Evolutionary conservation across 2,113 vertebrate species (phyloP).

Genomic region (Melanotaenia duboulayi): DNA sequence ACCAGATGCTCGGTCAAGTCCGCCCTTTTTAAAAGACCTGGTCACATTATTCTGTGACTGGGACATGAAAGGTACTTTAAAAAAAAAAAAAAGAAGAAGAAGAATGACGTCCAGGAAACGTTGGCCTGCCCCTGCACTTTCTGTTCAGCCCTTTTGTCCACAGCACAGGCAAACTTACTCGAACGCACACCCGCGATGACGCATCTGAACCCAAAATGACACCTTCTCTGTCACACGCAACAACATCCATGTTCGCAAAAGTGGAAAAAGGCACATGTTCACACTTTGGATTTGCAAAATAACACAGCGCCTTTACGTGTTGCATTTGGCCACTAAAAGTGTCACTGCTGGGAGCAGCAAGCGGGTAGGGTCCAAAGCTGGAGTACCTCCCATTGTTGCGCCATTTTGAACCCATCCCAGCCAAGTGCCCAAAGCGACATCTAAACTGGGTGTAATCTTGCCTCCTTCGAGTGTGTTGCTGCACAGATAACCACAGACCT

Average conservation of each 20-base stretch:
- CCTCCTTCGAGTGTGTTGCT: constrained; percentile 41
- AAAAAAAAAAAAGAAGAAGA: constrained; percentile 23
- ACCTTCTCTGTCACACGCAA: constrained; percentile 17
- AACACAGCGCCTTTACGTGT: constrained; percentile 16
- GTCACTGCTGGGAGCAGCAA: constrained; percentile 50
- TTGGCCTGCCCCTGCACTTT: constrained; percentile 34
- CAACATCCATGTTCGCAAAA: constrained; percentile 10
- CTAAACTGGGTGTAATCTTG: constrained; percentile 58
- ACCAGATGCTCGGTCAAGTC: constrained; percentile 54
- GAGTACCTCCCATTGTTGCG: constrained; percentile 67
- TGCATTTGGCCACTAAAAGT: constrained; percentile 56
- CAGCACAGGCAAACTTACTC: constrained; percentile 58
- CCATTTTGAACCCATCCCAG: constrained; percentile 73
- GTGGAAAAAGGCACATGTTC: constrained; percentile 8
- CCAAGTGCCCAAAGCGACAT: constrained; percentile 62
- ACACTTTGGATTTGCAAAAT: constrained; percentile 23
- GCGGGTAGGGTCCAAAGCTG: constrained; percentile 41
- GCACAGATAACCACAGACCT: constrained; percentile 60
- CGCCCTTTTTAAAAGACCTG: constrained; percentile 41
- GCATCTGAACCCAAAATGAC: constrained; percentile 42
- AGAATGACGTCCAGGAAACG: constrained; percentile 64
- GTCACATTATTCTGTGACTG: constrained; percentile 50
- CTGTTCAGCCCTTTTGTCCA: constrained; percentile 66
- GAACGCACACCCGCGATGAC: constrained; percentile 21
- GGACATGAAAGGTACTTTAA: constrained; percentile 42